Evolutionary conservation across 2,113 vertebrate species (phyloP), one percentile per base, ranked within the genome.

Genomic region (Junco hyemalis): DNA sequence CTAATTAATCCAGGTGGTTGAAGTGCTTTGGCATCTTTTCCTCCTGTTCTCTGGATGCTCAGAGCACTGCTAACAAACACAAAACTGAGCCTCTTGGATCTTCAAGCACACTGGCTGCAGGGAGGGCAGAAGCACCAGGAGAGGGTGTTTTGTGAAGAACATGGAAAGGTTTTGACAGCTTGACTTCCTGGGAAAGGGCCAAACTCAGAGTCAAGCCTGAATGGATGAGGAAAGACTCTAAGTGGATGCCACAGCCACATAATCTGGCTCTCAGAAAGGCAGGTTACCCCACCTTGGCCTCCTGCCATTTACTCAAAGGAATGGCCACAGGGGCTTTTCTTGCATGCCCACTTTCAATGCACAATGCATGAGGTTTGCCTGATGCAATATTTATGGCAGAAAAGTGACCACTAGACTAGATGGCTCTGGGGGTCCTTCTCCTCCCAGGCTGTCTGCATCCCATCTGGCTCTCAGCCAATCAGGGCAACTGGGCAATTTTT

Each of bases 1-100:
- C 86, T 92, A 93, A 92, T 88, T 94, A 96, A 93, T 88, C 65
- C 60, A 81, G 38, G 82, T 94, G 80, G 47, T 17, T 96, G 86
- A 86, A 81, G 48, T 53, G 76, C 51, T 81, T 88, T 93, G 88
- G 82, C 80, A 88, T 44, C 60, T 81, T 90, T 60, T 70, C 61
- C 48, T 90, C 51, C 60, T 71, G 60, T 26, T 61, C 36, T 63
- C 15, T 84, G 71, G 17, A 80, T 63, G 59, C 63, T 85, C 50
- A 82, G 54, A 88, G 56, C 64, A n/a, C 72, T 59, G 68, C 40
- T 91, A 88, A 73, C 38, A 88, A 86, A 59, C 7, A 19, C 59
- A 64, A 86, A 42, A 0, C 5, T 1, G 31, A 92, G 44, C 28
- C 40, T 86, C n/a, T 60, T 0, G 8, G 31, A 24, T 66, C 51